Percentiles rank a stretch among this genome's conserved stretches.
These are phyloP conservation scores for Galerucella pusilla DNA, from an alignment of 2,888 invertebrate species.

Conservation along the genomic window DNA sequence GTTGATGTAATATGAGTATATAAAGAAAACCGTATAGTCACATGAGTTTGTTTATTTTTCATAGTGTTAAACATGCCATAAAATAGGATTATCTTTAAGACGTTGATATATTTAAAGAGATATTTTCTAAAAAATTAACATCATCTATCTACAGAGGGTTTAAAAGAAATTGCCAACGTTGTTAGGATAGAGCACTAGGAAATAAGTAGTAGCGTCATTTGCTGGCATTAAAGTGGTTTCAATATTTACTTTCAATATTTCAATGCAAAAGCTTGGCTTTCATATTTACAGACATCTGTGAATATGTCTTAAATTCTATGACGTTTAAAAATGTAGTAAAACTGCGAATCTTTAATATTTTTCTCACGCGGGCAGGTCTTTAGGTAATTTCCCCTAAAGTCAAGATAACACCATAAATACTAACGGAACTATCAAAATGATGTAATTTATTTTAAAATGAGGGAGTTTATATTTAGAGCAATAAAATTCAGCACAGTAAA, in stretches of 20 bases:
- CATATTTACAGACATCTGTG: too few relatives aligned
- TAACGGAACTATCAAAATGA: slow-evolving; percentile 14
- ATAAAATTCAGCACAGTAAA: slow-evolving; percentile 21
- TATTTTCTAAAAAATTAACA: not conserved
- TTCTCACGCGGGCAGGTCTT: not conserved
- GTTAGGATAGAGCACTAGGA: too few relatives aligned
- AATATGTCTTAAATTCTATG: not conserved
- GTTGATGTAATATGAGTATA: slow-evolving; percentile 21
- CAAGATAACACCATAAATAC: slow-evolving; percentile 3
- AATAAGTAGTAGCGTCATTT: too few relatives aligned
- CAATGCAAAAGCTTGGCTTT: not conserved
- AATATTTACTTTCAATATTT: too few relatives aligned
- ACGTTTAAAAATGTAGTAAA: not conserved
- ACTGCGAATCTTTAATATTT: not conserved
- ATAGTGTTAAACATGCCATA: slow-evolving; percentile 16
- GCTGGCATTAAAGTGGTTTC: too few relatives aligned
- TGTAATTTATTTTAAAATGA: not conserved
- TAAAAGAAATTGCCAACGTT: too few relatives aligned
- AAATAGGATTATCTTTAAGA: not conserved
- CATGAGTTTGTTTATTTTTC: slow-evolving; percentile 23
- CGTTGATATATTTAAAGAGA: slow-evolving; percentile 11
- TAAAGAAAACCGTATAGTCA: slow-evolving; percentile 3
- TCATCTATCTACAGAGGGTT: too few relatives aligned
- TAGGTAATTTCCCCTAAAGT: not conserved
- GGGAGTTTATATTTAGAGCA: slow-evolving; percentile 12